Evolutionary conservation across 2,888 invertebrate species (phyloP), one percentile per base, ranked within the genome.

Genomic region (Synanthedon tipuliformis): DNA sequence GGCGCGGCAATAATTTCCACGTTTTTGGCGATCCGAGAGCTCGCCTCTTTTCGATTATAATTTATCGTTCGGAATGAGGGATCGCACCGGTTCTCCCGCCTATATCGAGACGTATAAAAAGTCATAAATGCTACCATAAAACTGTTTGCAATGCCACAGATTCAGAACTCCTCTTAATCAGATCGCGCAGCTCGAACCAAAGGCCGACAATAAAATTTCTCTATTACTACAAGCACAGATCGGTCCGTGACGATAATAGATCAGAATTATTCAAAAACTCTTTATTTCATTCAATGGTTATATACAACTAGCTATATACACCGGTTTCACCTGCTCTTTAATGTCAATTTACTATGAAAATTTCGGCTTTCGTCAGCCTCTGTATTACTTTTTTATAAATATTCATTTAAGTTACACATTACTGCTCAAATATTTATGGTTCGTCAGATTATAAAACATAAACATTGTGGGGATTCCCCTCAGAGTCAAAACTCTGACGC

Each of bases 1-100:
- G 66, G 65, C 66, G 79, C n/a, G n/a, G n/a, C 73, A 72, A 81
- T 81, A 81, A 81, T 80, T 81, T 79, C 76, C 77, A 78, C 79
- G 76, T 75, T 78, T 71, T 79, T 76, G 75, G 77, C 76, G 73
- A 77, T 75, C 74, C 73, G 70, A 75, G 77, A 72, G 75, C 75
- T 74, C 69, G 77, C 69, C 76, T 75, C 73, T 74, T 79, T 78
- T 77, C 81, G 80, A 82, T 83, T 83, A 82, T 82, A 82, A 83
- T 82, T 83, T 83, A 83, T 81, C 69, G 81, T 73, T 61, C 53
- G 56, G 72, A 73, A 75, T 72, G 72, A 71, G 73, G 68, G 65
- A 63, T 62, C 63, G 64, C 64, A 64, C 56, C 59, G 63, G 66
- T 62, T 73, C 72, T 69, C 66, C 66, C 56, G 55, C 55, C 59